Evolutionary conservation across 2,113 vertebrate species (phyloP).

Genomic region (Xiphophorus hellerii): DNA sequence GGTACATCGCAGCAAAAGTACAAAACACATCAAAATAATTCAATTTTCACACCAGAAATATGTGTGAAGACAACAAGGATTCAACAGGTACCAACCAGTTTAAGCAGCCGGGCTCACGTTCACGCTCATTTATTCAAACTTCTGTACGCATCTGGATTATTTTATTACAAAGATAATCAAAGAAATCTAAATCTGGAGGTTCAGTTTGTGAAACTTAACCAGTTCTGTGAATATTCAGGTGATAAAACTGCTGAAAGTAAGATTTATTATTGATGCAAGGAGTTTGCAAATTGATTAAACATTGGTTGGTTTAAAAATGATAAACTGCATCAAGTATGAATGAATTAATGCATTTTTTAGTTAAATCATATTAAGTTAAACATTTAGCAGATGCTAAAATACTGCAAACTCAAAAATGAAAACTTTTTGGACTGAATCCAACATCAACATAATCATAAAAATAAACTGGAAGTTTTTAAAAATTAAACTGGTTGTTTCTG

Average conservation of each 20-base stretch:
- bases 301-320: background rate
- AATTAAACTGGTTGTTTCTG: background rate
- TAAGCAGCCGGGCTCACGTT: slow-evolving; percentile 25
- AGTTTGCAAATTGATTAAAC: background rate
- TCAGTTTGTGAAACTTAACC: no score
- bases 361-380: background rate
- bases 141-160: background rate
- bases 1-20: slow-evolving; percentile 67
- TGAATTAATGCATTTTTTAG: background rate
- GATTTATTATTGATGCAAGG: background rate
- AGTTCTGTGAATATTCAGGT: no score
- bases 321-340: background rate
- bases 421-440: background rate
- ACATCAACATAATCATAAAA: background rate
- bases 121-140: slow-evolving; percentile 14
- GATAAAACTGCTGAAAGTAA: background rate
- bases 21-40: slow-evolving; percentile 58
- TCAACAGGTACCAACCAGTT: slow-evolving; percentile 76
- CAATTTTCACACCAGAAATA: slow-evolving; percentile 1
- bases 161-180: background rate
- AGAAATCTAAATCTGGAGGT: no score
- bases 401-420: background rate
- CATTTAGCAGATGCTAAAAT: background rate
- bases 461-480: no score
- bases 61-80: slow-evolving; percentile 62